Evolutionary conservation across 1,140 invertebrate genomes (phyloP), one percentile per base, ranked within the genome.

Genomic region (Drosophila guanche): DNA sequence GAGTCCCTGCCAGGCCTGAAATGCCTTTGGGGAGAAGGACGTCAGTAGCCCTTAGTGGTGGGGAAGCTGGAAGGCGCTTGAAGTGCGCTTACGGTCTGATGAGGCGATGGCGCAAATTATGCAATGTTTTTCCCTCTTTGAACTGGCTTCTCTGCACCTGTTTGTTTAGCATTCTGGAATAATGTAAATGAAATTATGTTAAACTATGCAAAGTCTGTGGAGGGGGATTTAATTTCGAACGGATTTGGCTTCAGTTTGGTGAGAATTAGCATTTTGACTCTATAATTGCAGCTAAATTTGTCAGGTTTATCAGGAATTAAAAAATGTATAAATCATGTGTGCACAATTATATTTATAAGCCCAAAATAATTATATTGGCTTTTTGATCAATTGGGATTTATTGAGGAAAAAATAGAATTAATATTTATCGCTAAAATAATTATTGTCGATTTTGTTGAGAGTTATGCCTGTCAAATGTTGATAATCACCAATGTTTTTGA

Each of bases 41-140:
- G 61, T 67, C 57, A 52, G 37, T 27, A 40, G 56, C 61, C 50
- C 53, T 47, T 63, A 45, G 7, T 50, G 29, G 16, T 51, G 14
- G 46, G 50, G 56, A 41, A 16, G 20, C 43, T 46, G 1, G 16
- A 20, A 20, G 33, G 46, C 71, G 47, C 57, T 81, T 41, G 27
- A 79, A 79, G 71, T 84, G 79, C 80, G 79, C 79, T 83, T 76
- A 63, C 58, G 52, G 51, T 54, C 62, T 68, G 65, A 46, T 37
- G 62, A 67, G 54, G 48, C 41, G 55, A 60, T 46, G 37, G 65
- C 61, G 50, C 54, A 79, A 79, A 84, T 75, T 84, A 83, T 79
- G 79, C 79, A 60, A 79, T 68, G 65, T 58, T 79, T 79, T 71
- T 76, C 41, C 40, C 23, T 25, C 16, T 46, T 16, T 46, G 10